phyloP scores from a whole-genome alignment of 2,797 vertebrate species.

The Hyperoplus lanceolatus region DNA sequence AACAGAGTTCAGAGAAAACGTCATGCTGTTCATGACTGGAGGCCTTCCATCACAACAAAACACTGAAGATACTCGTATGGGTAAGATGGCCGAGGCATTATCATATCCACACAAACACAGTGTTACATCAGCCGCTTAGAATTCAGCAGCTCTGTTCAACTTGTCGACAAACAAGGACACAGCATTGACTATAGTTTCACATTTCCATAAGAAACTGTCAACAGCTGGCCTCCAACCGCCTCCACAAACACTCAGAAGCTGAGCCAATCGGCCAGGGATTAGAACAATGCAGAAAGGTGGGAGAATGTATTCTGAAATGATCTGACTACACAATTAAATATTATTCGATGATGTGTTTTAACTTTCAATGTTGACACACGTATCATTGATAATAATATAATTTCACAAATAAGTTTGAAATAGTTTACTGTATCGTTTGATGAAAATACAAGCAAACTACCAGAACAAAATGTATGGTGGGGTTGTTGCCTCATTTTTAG shows the following conservation, averaged over 20 bases:
- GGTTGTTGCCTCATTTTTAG: neutral
- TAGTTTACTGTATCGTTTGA: neutral
- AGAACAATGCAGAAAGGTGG: conserved; percentile 10
- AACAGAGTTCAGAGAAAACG: neutral
- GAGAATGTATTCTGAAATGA: conserved; percentile 11
- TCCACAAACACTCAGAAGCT: conserved; percentile 28
- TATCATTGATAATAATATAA: no score
- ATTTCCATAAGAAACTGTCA: conserved; percentile 31
- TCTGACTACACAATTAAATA: neutral
- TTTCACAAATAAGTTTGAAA: neutral
- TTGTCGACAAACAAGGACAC: neutral
- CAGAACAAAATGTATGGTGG: neutral
- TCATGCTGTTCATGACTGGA: neutral
- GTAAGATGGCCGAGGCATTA: neutral
- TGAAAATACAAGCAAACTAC: neutral
- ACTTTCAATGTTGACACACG: neutral
- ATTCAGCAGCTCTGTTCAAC: neutral
- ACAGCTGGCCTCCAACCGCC: conserved; percentile 34
- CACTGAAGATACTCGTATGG: neutral
- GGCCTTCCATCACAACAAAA: neutral
- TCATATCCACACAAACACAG: neutral
- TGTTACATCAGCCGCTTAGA: neutral
- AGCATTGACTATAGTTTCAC: neutral
- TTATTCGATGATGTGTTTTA: neutral
- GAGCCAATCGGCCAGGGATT: conserved; percentile 13